These are phyloP conservation scores for Chaetodon auriga DNA, from an alignment of 2,113 vertebrate genomes.

Conservation along the genomic window DNA sequence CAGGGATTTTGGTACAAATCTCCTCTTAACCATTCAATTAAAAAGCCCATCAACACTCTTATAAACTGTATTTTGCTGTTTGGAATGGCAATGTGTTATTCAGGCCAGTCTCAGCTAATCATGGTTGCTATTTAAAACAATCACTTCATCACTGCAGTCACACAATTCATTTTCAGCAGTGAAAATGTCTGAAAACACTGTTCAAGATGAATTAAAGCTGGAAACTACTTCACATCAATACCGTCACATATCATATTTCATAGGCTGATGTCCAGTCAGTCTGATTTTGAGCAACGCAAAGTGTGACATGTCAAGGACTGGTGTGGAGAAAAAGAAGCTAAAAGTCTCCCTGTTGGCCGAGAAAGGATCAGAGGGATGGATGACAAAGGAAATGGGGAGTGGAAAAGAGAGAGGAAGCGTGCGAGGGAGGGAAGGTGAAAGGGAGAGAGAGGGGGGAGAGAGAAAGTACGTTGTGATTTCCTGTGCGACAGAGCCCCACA, in stretches of 20 bases:
- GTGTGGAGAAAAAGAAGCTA: conserved; percentile 8
- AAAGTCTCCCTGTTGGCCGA: conserved; percentile 51
- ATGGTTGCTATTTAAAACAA: not conserved
- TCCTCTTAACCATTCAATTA: conserved; percentile 69
- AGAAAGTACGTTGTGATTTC: conserved; percentile 72
- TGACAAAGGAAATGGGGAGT: conserved; percentile 69
- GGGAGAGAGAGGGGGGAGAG: conserved; percentile 27
- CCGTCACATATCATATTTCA: conserved; percentile 38
- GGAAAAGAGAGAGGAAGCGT: conserved; percentile 34
- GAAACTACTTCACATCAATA: conserved; percentile 27
- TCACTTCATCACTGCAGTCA: conserved; percentile 7
- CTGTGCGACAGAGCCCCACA: conserved; percentile 86
- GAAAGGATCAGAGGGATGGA: conserved; percentile 62
- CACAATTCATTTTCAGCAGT: conserved; percentile 3
- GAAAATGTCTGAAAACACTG: conserved; percentile 14
- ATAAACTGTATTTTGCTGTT: conserved; percentile 32
- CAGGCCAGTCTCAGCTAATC: not conserved
- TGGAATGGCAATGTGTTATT: not conserved
- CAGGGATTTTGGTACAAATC: conserved; percentile 74
- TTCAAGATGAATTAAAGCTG: conserved; percentile 25
- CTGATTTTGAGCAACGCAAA: conserved; percentile 40
- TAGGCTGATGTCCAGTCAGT: conserved; percentile 37
- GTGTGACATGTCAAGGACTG: conserved; percentile 67
- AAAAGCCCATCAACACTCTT: conserved; percentile 53
- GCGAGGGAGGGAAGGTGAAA: conserved; percentile 28